Conservation (phyloP, 1,140 invertebrate species). For the Sesamia nonagrioides region DNA sequence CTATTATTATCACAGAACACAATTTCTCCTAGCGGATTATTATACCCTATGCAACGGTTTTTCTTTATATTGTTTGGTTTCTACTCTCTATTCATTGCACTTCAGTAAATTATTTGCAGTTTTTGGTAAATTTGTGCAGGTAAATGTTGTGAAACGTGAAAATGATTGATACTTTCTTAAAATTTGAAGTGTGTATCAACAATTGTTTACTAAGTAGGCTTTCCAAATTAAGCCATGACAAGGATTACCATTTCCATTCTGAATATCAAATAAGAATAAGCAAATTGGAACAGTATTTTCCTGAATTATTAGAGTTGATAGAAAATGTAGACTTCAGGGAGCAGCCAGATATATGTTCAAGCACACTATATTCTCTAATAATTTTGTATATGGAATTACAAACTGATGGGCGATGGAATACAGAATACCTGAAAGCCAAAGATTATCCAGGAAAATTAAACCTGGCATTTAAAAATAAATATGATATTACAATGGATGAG, state of each 20-base stretch:
- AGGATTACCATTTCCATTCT: conserved; percentile 59
- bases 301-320: conserved; percentile 60
- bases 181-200: conserved; percentile 58
- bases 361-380: conserved; percentile 61
- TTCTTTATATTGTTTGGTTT: no score
- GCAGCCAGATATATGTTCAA: conserved; percentile 35
- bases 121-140: neutral
- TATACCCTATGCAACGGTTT: no score
- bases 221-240: conserved; percentile 66
- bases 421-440: conserved; percentile 50
- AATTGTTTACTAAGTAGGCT: conserved; percentile 72
- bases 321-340: conserved; percentile 58
- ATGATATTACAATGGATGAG: conserved; percentile 57
- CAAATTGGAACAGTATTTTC: conserved; percentile 63
- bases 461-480: conserved; percentile 62
- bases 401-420: conserved; percentile 65
- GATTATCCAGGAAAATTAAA: conserved; percentile 66
- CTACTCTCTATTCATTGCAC: no score
- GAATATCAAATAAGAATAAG: conserved; percentile 69
- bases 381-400: conserved; percentile 70
- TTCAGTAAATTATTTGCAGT: neutral
- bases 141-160: neutral
- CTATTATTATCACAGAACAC: no score
- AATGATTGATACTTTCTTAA: conserved; percentile 15
- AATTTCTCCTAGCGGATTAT: no score